phyloP scores from a whole-genome alignment of 2,113 vertebrate genomes.

The Poeciliopsis turrubarensis region DNA sequence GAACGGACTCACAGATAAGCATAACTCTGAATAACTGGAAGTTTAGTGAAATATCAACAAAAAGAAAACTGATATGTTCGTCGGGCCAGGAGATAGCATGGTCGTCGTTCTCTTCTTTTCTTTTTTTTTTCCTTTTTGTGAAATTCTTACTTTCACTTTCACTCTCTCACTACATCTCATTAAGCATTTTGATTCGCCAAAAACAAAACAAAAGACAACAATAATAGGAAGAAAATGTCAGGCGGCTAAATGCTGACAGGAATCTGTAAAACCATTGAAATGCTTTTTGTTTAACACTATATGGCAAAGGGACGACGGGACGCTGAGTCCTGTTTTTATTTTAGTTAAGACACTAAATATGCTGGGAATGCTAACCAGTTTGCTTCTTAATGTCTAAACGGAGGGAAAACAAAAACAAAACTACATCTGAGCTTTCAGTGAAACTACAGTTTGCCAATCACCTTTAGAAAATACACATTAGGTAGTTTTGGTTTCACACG shows the following conservation, averaged over 20 bases:
- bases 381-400: conserved; percentile 81
- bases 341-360: conserved; percentile 96
- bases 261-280: conserved; percentile 82
- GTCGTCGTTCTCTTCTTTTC: conserved; percentile 70
- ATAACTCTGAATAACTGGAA: conserved; percentile 71
- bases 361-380: conserved; percentile 91
- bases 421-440: conserved; percentile 72
- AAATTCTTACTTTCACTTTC: neutral
- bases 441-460: conserved; percentile 78
- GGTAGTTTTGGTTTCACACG: conserved; percentile 73
- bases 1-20: conserved; percentile 85
- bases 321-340: conserved; percentile 80
- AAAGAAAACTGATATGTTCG: conserved; percentile 70
- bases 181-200: conserved; percentile 24
- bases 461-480: conserved; percentile 45
- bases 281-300: conserved; percentile 87
- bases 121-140: conserved; percentile 21
- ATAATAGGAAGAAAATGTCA: conserved; percentile 34
- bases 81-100: conserved; percentile 84
- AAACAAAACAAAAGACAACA: conserved; percentile 17
- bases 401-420: conserved; percentile 59
- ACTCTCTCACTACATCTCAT: conserved; percentile 60
- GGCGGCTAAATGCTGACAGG: conserved; percentile 78
- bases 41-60: conserved; percentile 53
- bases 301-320: conserved; percentile 87